Percentiles rank a stretch among this genome's conserved stretches.
Evolutionary conservation across 53 echinoderm and acorn worm genomes (phyloP).

Genomic region (Astropecten irregularis): DNA sequence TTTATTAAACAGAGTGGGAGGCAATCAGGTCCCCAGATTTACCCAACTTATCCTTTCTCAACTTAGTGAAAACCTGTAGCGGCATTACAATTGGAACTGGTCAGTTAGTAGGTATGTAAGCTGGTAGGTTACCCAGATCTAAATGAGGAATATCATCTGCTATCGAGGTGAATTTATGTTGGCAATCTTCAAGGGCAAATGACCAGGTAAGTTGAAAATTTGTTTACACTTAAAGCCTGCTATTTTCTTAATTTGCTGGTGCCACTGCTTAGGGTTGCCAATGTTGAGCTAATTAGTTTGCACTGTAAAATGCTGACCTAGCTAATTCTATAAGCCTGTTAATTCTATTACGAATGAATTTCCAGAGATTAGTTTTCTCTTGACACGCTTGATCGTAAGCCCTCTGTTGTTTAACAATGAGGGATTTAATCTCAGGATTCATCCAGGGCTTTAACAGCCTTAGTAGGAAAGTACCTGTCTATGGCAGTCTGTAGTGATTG

Average conservation of each 20-base stretch:
- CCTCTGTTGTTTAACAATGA: not conserved
- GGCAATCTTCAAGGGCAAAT: not conserved
- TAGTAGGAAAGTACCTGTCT: too few relatives aligned
- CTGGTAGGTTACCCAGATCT: not conserved
- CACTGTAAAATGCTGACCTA: not conserved
- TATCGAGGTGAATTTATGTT: not conserved
- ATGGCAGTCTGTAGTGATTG: too few relatives aligned
- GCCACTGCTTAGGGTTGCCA: not conserved
- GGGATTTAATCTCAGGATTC: too few relatives aligned
- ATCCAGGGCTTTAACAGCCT: too few relatives aligned
- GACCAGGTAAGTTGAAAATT: not conserved
- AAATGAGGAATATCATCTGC: not conserved
- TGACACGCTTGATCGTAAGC: not conserved
- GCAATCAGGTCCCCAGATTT: constrained; percentile 1
- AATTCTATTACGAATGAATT: too few relatives aligned
- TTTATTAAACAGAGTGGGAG: not conserved
- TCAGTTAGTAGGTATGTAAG: not conserved
- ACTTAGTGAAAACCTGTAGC: not conserved
- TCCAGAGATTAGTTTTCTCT: not conserved
- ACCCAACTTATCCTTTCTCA: not conserved
- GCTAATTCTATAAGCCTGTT: not conserved
- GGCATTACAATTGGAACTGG: not conserved
- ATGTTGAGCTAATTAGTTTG: not conserved
- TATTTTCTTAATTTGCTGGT: not conserved
- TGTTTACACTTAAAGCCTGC: not conserved